Percentiles rank a stretch among this genome's conserved stretches.
Conservation (phyloP, 2,113 vertebrate species). For the Paracanthobrama guichenoti region DNA sequence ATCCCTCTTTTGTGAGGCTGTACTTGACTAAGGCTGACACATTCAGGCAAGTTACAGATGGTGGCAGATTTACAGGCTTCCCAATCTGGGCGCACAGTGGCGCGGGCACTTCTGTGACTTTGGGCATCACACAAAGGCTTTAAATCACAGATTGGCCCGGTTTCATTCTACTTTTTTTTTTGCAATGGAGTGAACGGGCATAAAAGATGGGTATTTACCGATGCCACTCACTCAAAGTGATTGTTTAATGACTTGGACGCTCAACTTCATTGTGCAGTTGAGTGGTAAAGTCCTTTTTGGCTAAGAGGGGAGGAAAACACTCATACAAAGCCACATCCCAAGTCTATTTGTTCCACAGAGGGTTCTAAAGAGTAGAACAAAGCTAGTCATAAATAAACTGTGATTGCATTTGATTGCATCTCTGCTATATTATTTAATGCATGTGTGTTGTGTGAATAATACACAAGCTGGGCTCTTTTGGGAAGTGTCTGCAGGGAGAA, state of each 20-base stretch:
- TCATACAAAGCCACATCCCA: constrained; percentile 30
- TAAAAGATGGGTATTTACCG: constrained; percentile 28
- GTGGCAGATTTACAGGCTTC: constrained; percentile 71
- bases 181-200: constrained; percentile 2
- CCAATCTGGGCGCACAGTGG: constrained; percentile 68
- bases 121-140: constrained; percentile 67
- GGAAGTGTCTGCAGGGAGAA: constrained; percentile 60
- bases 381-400: constrained; percentile 24
- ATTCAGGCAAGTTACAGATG: constrained; percentile 73
- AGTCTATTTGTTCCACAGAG: constrained; percentile 23
- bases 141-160: constrained; percentile 72
- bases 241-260: constrained; percentile 51
- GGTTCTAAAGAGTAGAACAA: constrained; percentile 38
- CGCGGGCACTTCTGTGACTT: constrained; percentile 65
- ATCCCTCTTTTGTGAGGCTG: constrained; percentile 65
- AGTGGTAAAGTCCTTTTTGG: constrained; percentile 9
- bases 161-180: constrained; percentile 45
- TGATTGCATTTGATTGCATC: not conserved
- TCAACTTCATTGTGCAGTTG: constrained; percentile 20
- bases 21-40: constrained; percentile 73
- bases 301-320: not conserved
- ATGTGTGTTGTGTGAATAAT: constrained; percentile 23
- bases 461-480: constrained; percentile 62
- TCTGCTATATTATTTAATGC: not conserved
- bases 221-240: constrained; percentile 46